Evolutionary conservation across 2,888 invertebrate species (phyloP), one percentile per base, ranked within the genome.

Genomic region (Agrotis puta): DNA sequence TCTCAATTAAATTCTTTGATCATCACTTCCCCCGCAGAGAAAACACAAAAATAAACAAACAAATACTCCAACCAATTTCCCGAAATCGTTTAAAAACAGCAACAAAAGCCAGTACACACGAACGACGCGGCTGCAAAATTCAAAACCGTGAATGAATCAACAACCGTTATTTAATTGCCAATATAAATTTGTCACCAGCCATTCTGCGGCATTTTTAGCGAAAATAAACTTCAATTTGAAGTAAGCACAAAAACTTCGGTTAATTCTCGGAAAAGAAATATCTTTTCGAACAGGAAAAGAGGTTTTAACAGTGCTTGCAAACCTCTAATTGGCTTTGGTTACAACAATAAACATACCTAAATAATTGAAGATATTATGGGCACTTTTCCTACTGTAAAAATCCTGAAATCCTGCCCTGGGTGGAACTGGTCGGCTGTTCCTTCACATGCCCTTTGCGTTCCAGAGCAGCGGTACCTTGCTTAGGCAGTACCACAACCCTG

Each of bases 91-190:
- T 67, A 47, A 62, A 68, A 79, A 33, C 67, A 64, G 24, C 62
- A 68, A 79, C 45, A 79, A 58, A 65, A 53, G 59, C 56, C 58
- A 22, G n/a, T 47, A 5, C 27, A 51, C 24, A 56, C 64, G 51
- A 80, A 70, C 65, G 24, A 1, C 51, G 27, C 39, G 20, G 53
- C 61, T 43, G 66, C 59, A 75, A 64, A 39, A 24, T 68, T 61
- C 67, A 70, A 70, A 70, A 56, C 70, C 70, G 73, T 82, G 78
- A 68, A 77, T 77, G 85, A 73, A 79, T 70, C 81, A 65, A 74
- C 79, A 77, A 81, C 81, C 75, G 85, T 79, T 79, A 84, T 75
- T 82, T 82, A 81, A 85, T 85, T 81, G 81, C 64, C 74, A 79
- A 79, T 75, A 81, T 79, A 74, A 86, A 81, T 71, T 79, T 74